Evolutionary conservation across 2,797 vertebrate species (phyloP).

Genomic region (Sardinella longiceps): DNA sequence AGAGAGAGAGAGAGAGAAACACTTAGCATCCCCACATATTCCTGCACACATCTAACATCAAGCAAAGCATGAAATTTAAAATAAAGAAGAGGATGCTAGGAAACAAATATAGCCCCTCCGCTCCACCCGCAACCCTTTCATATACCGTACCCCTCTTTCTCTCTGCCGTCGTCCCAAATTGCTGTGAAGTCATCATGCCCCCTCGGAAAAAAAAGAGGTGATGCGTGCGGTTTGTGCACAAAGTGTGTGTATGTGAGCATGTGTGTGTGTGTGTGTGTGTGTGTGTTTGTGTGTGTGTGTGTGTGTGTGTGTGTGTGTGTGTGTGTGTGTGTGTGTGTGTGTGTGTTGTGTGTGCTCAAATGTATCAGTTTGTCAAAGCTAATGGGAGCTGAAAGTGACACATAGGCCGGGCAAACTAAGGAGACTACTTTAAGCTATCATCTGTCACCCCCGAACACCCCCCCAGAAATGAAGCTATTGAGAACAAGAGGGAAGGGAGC

Average conservation of each 20-base stretch:
- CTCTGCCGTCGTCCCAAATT: background rate
- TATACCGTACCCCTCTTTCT: background rate
- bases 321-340: slow-evolving; percentile 20
- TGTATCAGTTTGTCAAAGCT: slow-evolving; percentile 65
- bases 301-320: background rate
- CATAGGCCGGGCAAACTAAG: slow-evolving; percentile 74
- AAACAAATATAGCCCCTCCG: background rate
- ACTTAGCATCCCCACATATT: background rate
- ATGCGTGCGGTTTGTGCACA: background rate
- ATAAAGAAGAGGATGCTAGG: background rate
- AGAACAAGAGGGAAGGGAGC: slow-evolving; percentile 44
- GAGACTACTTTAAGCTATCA: slow-evolving; percentile 76
- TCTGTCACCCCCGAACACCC: slow-evolving; percentile 72
- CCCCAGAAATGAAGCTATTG: slow-evolving; percentile 76
- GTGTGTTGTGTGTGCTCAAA: slow-evolving; percentile 35
- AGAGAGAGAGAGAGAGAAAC: slow-evolving; percentile 30
- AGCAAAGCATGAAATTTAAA: background rate
- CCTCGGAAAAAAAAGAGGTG: background rate
- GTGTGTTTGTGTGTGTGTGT: background rate
- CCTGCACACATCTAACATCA: background rate
- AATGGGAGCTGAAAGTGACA: slow-evolving; percentile 81
- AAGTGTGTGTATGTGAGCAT: slow-evolving; percentile 30
- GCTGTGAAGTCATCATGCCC: background rate
- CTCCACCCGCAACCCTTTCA: background rate
- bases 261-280: background rate